Percentiles rank a stretch among this genome's conserved stretches.
Conservation (phyloP, 30 jellyfish, hydroid and myxozoan species). For the Turritopsis dohrnii region DNA sequence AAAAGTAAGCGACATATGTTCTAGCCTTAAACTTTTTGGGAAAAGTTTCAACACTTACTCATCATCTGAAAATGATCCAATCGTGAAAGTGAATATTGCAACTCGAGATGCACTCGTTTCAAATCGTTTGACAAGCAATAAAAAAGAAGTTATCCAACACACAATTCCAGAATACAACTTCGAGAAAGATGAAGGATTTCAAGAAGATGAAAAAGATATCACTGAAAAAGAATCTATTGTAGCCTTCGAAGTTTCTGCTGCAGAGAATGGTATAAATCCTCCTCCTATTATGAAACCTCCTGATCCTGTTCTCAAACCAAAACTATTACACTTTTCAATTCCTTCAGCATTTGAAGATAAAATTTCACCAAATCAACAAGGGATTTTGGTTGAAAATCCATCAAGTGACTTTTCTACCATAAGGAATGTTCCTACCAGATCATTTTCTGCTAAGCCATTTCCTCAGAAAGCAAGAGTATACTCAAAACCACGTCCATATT, state of each 20-base stretch:
- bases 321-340: not conserved
- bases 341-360: not conserved
- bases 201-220: not conserved
- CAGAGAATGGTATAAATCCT: not conserved
- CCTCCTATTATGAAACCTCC: not conserved
- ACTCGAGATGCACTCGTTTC: not conserved
- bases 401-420: not conserved
- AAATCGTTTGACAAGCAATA: not conserved
- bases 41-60: not conserved
- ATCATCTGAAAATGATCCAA: not conserved
- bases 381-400: not conserved
- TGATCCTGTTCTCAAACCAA: not conserved
- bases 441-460: not conserved
- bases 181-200: not conserved
- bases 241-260: not conserved
- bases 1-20: not conserved
- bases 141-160: not conserved
- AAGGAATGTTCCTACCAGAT: not conserved
- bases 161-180: not conserved
- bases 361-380: not conserved
- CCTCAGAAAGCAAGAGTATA: not conserved
- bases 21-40: not conserved
- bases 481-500: not conserved
- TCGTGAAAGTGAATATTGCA: not conserved
- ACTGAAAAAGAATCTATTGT: not conserved